phyloP scores from a whole-genome alignment of 2,797 vertebrate species.

The Menidia menidia region DNA sequence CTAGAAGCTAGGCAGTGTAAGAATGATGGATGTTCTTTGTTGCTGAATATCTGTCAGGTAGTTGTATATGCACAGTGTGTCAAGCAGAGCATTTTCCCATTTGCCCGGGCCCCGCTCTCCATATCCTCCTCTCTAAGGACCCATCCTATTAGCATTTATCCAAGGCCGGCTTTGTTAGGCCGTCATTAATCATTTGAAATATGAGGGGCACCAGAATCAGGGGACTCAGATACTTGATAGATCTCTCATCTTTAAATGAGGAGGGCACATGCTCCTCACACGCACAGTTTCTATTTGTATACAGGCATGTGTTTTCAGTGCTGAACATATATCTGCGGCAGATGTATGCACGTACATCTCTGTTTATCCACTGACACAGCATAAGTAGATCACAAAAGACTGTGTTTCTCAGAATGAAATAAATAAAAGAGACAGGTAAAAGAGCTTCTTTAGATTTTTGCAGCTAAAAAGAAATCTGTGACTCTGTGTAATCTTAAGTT shows the following conservation, averaged over 20 bases:
- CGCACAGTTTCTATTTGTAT: conserved; percentile 26
- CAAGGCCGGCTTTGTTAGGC: conserved; percentile 79
- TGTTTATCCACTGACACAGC: not conserved
- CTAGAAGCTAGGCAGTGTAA: conserved; percentile 60
- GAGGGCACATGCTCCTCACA: conserved; percentile 63
- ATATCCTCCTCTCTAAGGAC: conserved; percentile 76
- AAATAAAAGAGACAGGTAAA: not conserved
- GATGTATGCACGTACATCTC: conserved; percentile 7
- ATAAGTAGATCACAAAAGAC: not conserved
- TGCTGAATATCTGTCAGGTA: conserved; percentile 78
- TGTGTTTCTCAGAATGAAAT: conserved; percentile 25
- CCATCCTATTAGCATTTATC: conserved; percentile 83
- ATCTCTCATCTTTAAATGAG: conserved; percentile 73
- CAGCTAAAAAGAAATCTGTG: conserved; percentile 16
- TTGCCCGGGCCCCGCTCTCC: conserved; percentile 55
- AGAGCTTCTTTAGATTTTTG: not conserved
- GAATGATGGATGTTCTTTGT: conserved; percentile 76
- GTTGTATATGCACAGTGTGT: conserved; percentile 74
- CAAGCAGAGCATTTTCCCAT: conserved; percentile 64
- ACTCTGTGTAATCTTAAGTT: conserved; percentile 50
- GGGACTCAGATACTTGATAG: conserved; percentile 67
- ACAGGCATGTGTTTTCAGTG: conserved; percentile 8
- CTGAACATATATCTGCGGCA: not conserved
- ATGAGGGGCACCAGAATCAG: conserved; percentile 70
- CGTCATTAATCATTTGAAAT: conserved; percentile 84